Evolutionary conservation across 2,797 vertebrate species (phyloP), one percentile per base, ranked within the genome.

Genomic region (Syndactyla subalaris): DNA sequence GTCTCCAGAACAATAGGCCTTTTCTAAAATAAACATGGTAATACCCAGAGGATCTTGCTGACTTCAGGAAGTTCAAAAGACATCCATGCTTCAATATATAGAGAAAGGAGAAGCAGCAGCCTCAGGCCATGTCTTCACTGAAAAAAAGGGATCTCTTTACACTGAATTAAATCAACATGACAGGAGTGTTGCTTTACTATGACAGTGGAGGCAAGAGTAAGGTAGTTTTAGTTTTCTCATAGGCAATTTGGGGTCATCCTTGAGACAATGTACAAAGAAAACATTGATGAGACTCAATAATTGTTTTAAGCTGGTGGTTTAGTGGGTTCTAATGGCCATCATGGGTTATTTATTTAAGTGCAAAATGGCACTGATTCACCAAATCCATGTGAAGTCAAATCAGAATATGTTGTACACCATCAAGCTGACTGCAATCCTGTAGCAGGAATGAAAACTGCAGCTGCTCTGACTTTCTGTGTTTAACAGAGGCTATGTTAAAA

Each of bases 1-100:
- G 62, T 86, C 74, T 86, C 26, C 67, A 87, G 71, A 92, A 96
- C 76, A 96, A 94, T 82, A 76, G 63, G 22, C 18, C 51, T 76
- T 92, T 82, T 85, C 65, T 67, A 82, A 93, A 96, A 94, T 86
- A 93, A 95, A 90, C 57, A 73, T 23, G 14, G 36, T 49, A 92
- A 93, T 74, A 71, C 85, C 27, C 49, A 82, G 67, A 43, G 39
- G 70, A 93, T 68, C 45, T 63, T 92, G 39, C 80, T 93, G 80
- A 57, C 32, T 93, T 94, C 58, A 59, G 76, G 41, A 92, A 71
- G 88, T 86, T 93, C 29, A 59, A 75, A 94, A 91, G 62, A 34
- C 41, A 67, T 67, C 85, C 70, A 49, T 59, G 41, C 59, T 72
- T 43, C 32, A 51, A 34, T 23, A 49, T 39, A 70, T 5, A 76